These are phyloP conservation scores for Mercenaria mercenaria DNA, from an alignment of 1,140 invertebrate species.

Conservation along the genomic window DNA sequence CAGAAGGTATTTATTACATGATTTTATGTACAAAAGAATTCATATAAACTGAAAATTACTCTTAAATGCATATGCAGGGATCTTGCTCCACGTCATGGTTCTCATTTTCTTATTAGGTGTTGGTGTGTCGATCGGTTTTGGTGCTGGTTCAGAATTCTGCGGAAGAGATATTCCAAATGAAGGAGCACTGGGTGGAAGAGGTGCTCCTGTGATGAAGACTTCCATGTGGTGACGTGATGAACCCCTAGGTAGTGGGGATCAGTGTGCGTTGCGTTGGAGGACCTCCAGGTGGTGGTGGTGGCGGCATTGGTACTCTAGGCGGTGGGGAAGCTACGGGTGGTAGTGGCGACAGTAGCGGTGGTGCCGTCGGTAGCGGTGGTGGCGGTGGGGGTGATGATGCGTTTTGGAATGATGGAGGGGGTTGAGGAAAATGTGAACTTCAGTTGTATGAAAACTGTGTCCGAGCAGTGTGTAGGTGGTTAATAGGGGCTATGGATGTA, in stretches of 20 bases:
- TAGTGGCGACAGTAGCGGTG: conserved; percentile 42
- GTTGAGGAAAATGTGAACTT: too few relatives aligned
- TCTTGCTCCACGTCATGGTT: conserved; percentile 84
- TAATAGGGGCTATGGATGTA: too few relatives aligned
- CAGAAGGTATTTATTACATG: too few relatives aligned
- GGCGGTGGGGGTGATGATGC: too few relatives aligned
- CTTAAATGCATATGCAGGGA: conserved; percentile 73
- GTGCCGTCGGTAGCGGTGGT: conserved; percentile 82
- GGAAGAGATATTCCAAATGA: conserved; percentile 2
- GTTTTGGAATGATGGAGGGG: too few relatives aligned
- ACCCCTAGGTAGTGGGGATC: conserved; percentile 57
- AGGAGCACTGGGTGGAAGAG: not conserved
- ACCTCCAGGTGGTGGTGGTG: conserved; percentile 68
- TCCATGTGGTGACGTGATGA: conserved; percentile 61
- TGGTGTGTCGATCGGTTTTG: conserved; percentile 79
- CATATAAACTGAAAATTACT: conserved; percentile 71
- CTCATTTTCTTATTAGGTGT: conserved; percentile 84
- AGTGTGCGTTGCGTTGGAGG: conserved; percentile 53
- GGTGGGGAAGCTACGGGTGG: conserved; percentile 74
- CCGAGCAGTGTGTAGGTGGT: too few relatives aligned
- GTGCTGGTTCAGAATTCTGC: conserved; percentile 21
- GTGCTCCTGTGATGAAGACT: conserved; percentile 20
- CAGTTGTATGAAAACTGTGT: too few relatives aligned
- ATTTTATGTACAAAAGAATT: too few relatives aligned
- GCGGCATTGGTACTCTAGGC: conserved; percentile 71